These are phyloP conservation scores for Oncorhynchus tshawytscha DNA, from an alignment of 2,113 vertebrate species.

Conservation along the genomic window DNA sequence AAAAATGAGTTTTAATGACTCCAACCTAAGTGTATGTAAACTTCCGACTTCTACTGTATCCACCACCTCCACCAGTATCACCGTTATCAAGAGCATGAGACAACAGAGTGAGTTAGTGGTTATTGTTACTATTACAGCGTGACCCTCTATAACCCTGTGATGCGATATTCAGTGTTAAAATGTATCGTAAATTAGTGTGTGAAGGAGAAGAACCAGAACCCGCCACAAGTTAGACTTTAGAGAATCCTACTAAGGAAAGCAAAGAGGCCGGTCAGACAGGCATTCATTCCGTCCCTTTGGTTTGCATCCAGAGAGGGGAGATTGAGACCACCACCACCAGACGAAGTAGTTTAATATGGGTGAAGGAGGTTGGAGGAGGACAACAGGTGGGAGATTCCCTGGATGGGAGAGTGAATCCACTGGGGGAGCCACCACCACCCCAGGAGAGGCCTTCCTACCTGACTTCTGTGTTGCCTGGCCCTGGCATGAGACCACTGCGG, in stretches of 20 bases:
- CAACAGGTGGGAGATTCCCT: conserved; percentile 45
- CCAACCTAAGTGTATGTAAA: too few species aligned
- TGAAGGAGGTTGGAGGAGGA: conserved; percentile 60
- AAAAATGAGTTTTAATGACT: too few species aligned
- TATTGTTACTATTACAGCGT: conserved; percentile 59
- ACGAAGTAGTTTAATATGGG: conserved; percentile 55
- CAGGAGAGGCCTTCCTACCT: conserved; percentile 72
- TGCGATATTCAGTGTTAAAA: conserved; percentile 66
- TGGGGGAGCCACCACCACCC: conserved; percentile 32
- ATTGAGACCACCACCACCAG: conserved; percentile 46
- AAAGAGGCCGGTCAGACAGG: conserved; percentile 33
- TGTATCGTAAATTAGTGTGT: conserved; percentile 71
- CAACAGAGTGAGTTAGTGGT: conserved; percentile 68
- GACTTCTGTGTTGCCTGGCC: conserved; percentile 66
- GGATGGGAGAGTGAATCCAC: conserved; percentile 56
- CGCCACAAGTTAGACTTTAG: conserved; percentile 62
- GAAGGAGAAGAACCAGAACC: conserved; percentile 60
- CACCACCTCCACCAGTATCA: conserved; percentile 14
- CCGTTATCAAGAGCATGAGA: background rate
- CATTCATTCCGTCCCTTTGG: conserved; percentile 57
- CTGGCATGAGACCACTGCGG: conserved; percentile 27
- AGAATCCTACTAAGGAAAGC: conserved; percentile 56
- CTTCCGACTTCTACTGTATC: too few species aligned
- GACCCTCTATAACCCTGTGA: conserved; percentile 33
- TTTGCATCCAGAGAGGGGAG: conserved; percentile 59